phyloP scores from a whole-genome alignment of 2,797 vertebrate genomes.

The Premnoplex brunnescens region DNA sequence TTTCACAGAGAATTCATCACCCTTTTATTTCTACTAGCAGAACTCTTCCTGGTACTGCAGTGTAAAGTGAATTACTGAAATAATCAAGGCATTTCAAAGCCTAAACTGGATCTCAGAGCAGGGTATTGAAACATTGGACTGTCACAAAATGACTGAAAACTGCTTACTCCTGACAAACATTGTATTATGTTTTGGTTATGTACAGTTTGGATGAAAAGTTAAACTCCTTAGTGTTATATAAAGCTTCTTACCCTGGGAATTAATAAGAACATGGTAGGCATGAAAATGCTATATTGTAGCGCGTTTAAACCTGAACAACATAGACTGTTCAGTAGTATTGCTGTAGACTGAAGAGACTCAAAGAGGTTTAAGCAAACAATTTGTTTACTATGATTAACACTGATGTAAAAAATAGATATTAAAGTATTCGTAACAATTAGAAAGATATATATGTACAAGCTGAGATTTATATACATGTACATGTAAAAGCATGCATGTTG shows the following conservation, averaged over 20 bases:
- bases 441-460: neutral
- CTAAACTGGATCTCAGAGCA: neutral
- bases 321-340: neutral
- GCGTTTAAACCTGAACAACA: neutral
- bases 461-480: too few species aligned
- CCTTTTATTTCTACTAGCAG: neutral
- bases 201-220: neutral
- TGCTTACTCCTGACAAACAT: neutral
- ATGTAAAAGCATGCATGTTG: neutral
- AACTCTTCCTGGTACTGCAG: neutral
- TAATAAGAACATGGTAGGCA: neutral
- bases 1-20: neutral
- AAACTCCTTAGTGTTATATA: neutral
- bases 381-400: neutral
- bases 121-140: fast-evolving
- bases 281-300: neutral
- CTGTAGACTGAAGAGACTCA: neutral
- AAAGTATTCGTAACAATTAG: neutral
- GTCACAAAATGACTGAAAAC: neutral
- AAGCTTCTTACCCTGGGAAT: neutral
- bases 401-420: neutral
- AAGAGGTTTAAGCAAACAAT: neutral
- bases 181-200: neutral
- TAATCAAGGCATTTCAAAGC: neutral
- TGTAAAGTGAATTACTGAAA: neutral